phyloP scores from a whole-genome alignment of 1,140 invertebrate genomes.

The Cepaea nemoralis region DNA sequence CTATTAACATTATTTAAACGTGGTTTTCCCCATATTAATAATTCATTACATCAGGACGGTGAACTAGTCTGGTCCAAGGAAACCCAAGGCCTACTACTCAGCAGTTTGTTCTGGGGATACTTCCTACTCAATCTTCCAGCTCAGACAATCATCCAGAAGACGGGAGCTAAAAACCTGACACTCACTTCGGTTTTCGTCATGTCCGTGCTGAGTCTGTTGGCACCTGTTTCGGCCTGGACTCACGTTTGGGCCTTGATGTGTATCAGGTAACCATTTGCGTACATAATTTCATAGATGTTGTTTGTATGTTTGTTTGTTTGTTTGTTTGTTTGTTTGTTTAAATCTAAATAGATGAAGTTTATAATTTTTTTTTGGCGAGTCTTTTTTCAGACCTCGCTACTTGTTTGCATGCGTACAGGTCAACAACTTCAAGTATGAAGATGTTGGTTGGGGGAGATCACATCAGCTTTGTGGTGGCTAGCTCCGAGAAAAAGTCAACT shows the following conservation, averaged over 20 bases:
- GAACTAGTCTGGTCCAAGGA: conserved; percentile 58
- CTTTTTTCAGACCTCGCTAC: too few relatives aligned
- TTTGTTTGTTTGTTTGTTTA: conserved; percentile 38
- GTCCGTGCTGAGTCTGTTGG: conserved; percentile 47
- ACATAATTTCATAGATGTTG: too few relatives aligned
- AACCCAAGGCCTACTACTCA: conserved; percentile 59
- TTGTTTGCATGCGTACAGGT: too few relatives aligned
- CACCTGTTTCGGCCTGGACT: conserved; percentile 43
- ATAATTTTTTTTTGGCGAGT: too few relatives aligned
- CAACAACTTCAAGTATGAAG: too few relatives aligned
- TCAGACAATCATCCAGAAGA: conserved; percentile 52
- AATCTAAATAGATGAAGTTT: neutral
- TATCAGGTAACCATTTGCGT: conserved; percentile 23
- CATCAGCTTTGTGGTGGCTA: too few relatives aligned
- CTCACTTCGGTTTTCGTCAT: conserved; percentile 34
- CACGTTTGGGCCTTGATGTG: conserved; percentile 34
- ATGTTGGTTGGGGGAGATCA: too few relatives aligned
- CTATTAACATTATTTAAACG: too few relatives aligned
- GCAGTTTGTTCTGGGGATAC: conserved; percentile 62
- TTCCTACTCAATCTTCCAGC: conserved; percentile 58
- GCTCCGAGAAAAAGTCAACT: too few relatives aligned
- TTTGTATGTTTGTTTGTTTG: conserved; percentile 24
- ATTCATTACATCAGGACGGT: too few relatives aligned
- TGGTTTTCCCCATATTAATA: too few relatives aligned
- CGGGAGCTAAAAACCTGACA: conserved; percentile 58